Evolutionary conservation across 2,888 invertebrate genomes (phyloP).

Genomic region (Campoplex nolae): DNA sequence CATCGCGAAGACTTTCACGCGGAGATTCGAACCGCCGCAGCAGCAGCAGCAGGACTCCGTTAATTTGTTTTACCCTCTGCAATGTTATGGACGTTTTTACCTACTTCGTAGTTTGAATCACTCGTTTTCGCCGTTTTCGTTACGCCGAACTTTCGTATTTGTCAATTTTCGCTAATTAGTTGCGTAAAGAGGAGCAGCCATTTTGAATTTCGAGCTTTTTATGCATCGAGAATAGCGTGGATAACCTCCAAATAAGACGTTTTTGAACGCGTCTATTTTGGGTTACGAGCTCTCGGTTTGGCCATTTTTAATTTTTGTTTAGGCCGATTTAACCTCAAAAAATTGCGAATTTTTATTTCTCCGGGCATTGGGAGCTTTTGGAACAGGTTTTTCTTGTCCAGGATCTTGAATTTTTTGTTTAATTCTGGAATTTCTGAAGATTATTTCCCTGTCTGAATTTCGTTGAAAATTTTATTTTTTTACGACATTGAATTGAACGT

Average conservation of each 20-base stretch:
- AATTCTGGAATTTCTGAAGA: no score
- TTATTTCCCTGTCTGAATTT: no score
- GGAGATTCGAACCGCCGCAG: constrained; percentile 30
- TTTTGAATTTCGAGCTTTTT: not conserved
- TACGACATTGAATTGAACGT: no score
- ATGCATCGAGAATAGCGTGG: not conserved
- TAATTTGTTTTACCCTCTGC: constrained; percentile 15
- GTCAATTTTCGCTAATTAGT: not conserved
- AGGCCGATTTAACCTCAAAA: no score
- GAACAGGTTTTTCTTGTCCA: no score
- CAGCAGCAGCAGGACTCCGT: constrained; percentile 18
- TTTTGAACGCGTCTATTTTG: not conserved
- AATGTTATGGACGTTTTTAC: not conserved
- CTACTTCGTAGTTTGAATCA: not conserved
- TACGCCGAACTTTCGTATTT: not conserved
- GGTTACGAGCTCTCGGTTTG: not conserved
- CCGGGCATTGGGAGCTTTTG: no score
- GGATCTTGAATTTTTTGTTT: no score
- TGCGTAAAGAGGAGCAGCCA: not conserved
- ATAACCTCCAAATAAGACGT: not conserved
- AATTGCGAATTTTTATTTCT: no score
- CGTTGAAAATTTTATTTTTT: no score
- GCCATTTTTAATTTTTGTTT: not conserved
- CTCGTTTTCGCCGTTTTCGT: not conserved
- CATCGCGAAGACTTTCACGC: constrained; percentile 54